Evolutionary conservation across 35 echinoderm and acorn worm genomes (phyloP).

Genomic region (Acanthaster planci): DNA sequence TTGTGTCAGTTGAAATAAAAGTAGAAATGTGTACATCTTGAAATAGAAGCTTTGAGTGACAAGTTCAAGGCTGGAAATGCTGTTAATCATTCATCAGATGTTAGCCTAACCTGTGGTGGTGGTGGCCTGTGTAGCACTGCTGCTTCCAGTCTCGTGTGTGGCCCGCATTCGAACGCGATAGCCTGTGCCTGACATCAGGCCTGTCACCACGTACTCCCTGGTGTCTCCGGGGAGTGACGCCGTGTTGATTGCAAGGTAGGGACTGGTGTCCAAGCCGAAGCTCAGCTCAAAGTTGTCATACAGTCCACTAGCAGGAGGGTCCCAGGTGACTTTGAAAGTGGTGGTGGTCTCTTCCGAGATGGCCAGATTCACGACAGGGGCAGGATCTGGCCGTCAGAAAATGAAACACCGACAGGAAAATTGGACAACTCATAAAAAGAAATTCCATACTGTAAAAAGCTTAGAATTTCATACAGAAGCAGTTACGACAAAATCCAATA

Average conservation of each 20-base stretch:
- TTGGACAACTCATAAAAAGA: no score
- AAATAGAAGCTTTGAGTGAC: background rate
- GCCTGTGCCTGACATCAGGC: background rate
- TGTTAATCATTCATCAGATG: background rate
- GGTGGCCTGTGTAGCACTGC: background rate
- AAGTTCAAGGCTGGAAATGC: background rate
- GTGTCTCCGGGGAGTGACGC: background rate
- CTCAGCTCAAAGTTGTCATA: slow-evolving; percentile 23
- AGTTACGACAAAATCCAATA: background rate
- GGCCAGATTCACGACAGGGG: background rate
- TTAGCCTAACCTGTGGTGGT: background rate
- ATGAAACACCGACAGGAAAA: background rate
- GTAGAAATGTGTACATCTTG: background rate
- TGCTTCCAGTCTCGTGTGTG: background rate
- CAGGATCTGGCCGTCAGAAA: slow-evolving; percentile 7
- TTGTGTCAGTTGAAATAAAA: background rate
- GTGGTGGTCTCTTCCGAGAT: background rate
- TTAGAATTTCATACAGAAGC: background rate
- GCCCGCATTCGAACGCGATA: background rate
- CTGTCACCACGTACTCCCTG: background rate
- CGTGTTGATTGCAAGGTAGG: background rate
- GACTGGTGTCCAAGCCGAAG: background rate
- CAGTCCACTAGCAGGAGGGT: slow-evolving; percentile 26
- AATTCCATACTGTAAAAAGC: background rate
- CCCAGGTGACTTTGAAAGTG: slow-evolving; percentile 34